Percentiles rank a stretch among this genome's conserved stretches.
Conservation (phyloP, 2,888 invertebrate genomes). For the Pristionchus exspectatus region DNA sequence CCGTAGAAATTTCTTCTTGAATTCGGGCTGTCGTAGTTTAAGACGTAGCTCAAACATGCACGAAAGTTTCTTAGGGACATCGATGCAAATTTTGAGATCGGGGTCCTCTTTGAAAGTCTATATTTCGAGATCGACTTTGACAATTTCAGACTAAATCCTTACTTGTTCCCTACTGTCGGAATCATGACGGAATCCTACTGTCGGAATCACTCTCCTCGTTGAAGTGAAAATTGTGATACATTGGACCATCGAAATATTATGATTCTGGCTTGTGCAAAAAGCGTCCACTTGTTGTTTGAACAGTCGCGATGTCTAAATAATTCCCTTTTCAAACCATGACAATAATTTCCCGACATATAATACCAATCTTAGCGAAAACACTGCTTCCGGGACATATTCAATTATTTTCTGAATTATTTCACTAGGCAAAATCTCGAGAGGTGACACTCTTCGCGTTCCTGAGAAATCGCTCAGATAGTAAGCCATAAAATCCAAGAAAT, state of each 20-base stretch:
- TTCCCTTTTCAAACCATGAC: not conserved
- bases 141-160: too few species aligned
- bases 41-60: not conserved
- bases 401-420: not conserved
- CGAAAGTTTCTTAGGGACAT: not conserved
- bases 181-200: not conserved
- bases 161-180: too few species aligned
- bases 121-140: not conserved
- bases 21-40: not conserved
- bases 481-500: not conserved
- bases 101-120: not conserved
- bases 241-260: not conserved
- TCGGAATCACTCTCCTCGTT: not conserved
- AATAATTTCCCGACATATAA: not conserved
- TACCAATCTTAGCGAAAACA: not conserved
- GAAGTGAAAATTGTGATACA: not conserved
- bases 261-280: not conserved
- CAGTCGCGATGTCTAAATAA: not conserved
- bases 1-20: not conserved
- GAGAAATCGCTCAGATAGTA: not conserved
- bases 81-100: not conserved
- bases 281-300: not conserved
- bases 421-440: not conserved
- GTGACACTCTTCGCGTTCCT: not conserved
- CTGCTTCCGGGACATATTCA: not conserved